Evolutionary conservation across 2,113 vertebrate species (phyloP), one percentile per base, ranked within the genome.

Genomic region (Theropithecus gelada): DNA sequence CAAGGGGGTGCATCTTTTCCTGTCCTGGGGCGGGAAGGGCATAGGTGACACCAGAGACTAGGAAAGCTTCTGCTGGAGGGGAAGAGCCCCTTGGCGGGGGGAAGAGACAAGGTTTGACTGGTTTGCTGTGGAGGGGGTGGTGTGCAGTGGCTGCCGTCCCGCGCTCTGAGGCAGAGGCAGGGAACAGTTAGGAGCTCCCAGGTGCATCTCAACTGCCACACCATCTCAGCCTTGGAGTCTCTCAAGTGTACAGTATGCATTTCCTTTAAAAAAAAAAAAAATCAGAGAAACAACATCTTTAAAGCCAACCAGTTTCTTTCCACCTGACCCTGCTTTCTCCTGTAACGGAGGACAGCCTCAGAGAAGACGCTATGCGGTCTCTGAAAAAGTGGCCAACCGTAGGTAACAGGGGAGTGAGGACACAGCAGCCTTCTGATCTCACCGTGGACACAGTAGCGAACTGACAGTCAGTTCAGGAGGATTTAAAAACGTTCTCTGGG

Each of bases 151-250:
- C 78, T 35, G 90, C 78, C 5, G 18, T 43, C 78, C 66, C 59
- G 10, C 91, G 72, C 93, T 55, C 11, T 22, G 45, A 23, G 0
- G 80, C 83, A 7, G 59, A 61, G 75, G 89, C 96, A 14, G 4
- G 84, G 90, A 84, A 40, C 98, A 98, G 98, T 96, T 98, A 87
- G 95, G 76, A 83, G 78, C 73, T 73, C 80, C 96, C 98, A 98
- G 98, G 97, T 98, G 97, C 97, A 73, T 48, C 55, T 96, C 96
- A 98, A 98, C 98, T n/a, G 97, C 92, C 97, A 94, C 83, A 1
- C 73, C 84, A 45, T 80, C 94, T 93, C 57, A 25, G 93, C 70
- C 95, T 80, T 59, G 38, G 96, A 96, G 94, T 92, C 97, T 97
- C 95, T 98, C 98, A 97, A 95, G 97, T 98, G 97, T 97, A 97